phyloP scores from a whole-genome alignment of 2,113 vertebrate genomes.

The Emydocephalus ijimae region DNA sequence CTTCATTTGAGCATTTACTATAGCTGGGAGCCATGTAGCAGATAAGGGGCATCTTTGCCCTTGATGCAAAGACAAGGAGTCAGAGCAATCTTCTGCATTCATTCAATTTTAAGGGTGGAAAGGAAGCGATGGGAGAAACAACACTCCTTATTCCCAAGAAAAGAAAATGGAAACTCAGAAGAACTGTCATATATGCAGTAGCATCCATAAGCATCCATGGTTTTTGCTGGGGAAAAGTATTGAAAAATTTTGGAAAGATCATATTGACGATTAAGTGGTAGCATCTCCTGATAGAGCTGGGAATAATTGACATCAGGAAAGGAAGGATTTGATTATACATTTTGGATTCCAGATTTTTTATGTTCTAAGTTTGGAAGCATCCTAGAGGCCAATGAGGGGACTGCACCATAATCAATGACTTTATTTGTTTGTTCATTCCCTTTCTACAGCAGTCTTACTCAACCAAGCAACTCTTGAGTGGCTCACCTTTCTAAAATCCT shows the following conservation, averaged over 20 bases:
- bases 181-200: no score
- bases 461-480: no score
- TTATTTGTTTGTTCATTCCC: no score
- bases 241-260: background rate
- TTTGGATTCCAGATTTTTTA: no score
- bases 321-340: background rate
- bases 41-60: background rate
- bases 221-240: background rate
- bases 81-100: background rate
- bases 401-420: no score
- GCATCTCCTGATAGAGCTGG: background rate
- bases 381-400: background rate
- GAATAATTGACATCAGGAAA: background rate
- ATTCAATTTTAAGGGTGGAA: background rate
- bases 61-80: slow-evolving; percentile 1
- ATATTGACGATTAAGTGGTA: background rate
- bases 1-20: background rate
- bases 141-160: background rate
- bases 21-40: slow-evolving; percentile 11
- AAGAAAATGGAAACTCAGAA: background rate
- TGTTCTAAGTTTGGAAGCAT: background rate
- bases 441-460: no score
- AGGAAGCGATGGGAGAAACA: no score
- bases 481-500: no score
- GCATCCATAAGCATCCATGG: background rate